Conservation (phyloP, 2,888 invertebrate species). For the Dichetophora obliterata region DNA sequence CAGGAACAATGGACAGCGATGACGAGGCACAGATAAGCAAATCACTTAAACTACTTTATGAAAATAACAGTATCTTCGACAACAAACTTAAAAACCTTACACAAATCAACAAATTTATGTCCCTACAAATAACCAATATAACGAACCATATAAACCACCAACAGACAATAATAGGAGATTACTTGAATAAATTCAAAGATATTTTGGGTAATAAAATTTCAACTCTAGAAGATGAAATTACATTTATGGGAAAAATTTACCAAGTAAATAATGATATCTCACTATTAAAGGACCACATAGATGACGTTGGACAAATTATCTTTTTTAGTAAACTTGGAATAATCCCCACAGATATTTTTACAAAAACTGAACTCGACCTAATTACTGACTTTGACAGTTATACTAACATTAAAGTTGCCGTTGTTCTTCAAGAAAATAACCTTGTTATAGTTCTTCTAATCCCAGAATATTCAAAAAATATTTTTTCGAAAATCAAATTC, state of each 20-base stretch:
- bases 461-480: conserved; percentile 34
- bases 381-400: conserved; percentile 45
- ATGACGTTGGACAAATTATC: conserved; percentile 44
- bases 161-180: conserved; percentile 44
- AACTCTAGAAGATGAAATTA: conserved; percentile 47
- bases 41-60: conserved; percentile 24
- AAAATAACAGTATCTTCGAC: conserved; percentile 31
- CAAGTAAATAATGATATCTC: conserved; percentile 46
- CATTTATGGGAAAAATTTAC: conserved; percentile 44
- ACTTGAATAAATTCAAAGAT: conserved; percentile 45
- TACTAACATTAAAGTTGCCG: conserved; percentile 41
- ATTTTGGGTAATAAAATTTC: conserved; percentile 40
- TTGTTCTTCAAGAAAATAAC: conserved; percentile 37
- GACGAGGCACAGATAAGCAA: conserved; percentile 41
- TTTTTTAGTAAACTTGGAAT: conserved; percentile 47
- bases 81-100: conserved; percentile 29
- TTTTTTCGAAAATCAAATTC: conserved; percentile 38
- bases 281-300: conserved; percentile 41
- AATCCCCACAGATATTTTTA: conserved; percentile 44
- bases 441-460: conserved; percentile 40
- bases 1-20: conserved; percentile 46
- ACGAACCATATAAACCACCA: conserved; percentile 46
- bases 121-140: conserved; percentile 46
- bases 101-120: conserved; percentile 32
- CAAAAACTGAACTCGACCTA: conserved; percentile 39